Conservation (phyloP, 2,888 invertebrate species). For the Troides helena region DNA sequence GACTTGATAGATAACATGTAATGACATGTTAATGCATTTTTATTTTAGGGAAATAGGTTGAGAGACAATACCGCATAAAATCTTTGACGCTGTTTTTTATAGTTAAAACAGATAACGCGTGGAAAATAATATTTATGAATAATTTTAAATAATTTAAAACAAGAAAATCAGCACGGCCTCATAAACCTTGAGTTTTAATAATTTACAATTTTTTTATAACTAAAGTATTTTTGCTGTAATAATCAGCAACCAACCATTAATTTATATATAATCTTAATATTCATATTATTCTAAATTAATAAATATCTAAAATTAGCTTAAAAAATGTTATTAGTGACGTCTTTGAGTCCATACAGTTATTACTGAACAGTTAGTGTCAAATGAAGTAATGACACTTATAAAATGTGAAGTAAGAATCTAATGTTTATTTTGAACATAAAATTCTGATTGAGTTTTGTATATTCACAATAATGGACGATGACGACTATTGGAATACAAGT, state of each 20-base stretch:
- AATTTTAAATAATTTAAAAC: background rate
- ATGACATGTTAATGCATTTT: background rate
- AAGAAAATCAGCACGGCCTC: background rate
- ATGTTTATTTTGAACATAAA: background rate
- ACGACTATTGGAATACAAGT: constrained; percentile 89
- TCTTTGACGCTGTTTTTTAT: background rate
- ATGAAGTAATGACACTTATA: background rate
- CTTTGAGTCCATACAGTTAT: background rate
- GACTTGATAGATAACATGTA: too few relatives aligned
- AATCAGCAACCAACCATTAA: background rate
- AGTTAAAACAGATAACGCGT: background rate
- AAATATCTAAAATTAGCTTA: background rate
- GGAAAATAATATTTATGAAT: background rate
- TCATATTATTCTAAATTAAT: background rate
- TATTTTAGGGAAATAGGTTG: background rate
- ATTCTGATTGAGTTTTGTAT: background rate
- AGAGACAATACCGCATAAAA: too few relatives aligned
- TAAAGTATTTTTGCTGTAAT: background rate
- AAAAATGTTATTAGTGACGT: background rate
- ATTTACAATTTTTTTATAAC: too few relatives aligned
- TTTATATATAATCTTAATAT: background rate
- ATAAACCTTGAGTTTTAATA: background rate
- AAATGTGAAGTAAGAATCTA: background rate
- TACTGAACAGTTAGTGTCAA: background rate
- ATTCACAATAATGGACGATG: constrained; percentile 66